Conservation (phyloP, 2,888 invertebrate species). For the Timandra comae region DNA sequence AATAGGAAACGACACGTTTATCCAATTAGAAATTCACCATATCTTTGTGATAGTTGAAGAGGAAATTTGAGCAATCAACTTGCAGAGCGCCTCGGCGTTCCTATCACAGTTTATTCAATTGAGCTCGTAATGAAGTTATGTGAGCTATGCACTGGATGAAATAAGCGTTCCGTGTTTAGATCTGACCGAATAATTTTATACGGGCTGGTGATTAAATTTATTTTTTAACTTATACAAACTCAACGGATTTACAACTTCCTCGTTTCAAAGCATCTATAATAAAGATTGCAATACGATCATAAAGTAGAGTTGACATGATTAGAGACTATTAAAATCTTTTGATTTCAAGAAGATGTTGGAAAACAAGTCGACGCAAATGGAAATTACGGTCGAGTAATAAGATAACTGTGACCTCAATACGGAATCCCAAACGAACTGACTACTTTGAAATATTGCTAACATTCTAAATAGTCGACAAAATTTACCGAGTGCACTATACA, state of each 20-base stretch:
- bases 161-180: conserved; percentile 42
- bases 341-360: conserved; percentile 35
- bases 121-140: conserved; percentile 74
- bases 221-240: not conserved
- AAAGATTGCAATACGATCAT: not conserved
- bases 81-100: conserved; percentile 70
- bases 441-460: conserved; percentile 45
- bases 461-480: conserved; percentile 51
- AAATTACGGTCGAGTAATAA: conserved; percentile 41
- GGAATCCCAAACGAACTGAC: conserved; percentile 41
- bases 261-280: conserved; percentile 1
- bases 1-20: conserved; percentile 78
- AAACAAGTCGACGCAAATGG: conserved; percentile 25
- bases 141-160: conserved; percentile 58
- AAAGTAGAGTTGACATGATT: conserved; percentile 1
- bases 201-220: conserved; percentile 20
- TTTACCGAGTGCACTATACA: conserved; percentile 41
- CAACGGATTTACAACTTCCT: not conserved
- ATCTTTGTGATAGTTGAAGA: conserved; percentile 77
- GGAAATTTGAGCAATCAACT: conserved; percentile 77
- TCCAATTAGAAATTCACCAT: conserved; percentile 78
- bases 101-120: conserved; percentile 77
- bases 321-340: conserved; percentile 25
- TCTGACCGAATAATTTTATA: conserved; percentile 30
- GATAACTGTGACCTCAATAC: conserved; percentile 52